Conservation (phyloP, 35 echinoderm and acorn worm species). For the Diadema setosum region DNA sequence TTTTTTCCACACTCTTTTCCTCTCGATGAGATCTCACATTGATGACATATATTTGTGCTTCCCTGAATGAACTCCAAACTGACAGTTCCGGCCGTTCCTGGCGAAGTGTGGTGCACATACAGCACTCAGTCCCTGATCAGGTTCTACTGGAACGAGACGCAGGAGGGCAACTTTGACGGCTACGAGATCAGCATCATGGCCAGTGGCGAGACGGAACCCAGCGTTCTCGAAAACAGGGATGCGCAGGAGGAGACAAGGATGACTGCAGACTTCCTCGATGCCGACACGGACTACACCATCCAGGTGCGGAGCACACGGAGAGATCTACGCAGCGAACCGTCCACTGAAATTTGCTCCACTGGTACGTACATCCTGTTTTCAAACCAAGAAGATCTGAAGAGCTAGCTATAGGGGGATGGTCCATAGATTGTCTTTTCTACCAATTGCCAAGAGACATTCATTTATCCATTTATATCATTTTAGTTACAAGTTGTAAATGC, state of each 20-base stretch:
- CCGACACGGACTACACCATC: background rate
- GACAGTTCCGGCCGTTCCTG: background rate
- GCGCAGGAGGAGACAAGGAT: background rate
- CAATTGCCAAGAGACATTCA: no score
- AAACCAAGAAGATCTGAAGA: no score
- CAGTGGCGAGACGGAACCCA: background rate
- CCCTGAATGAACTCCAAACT: no score
- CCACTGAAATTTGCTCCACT: background rate
- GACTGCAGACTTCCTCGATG: background rate
- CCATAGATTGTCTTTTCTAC: no score
- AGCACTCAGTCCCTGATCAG: background rate
- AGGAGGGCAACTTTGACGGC: background rate
- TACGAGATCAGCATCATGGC: background rate
- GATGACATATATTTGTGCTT: no score
- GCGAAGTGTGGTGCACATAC: background rate
- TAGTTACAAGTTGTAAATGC: no score
- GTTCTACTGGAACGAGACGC: background rate
- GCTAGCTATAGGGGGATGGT: no score
- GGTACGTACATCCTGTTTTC: background rate
- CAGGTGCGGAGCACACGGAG: background rate
- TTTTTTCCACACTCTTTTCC: no score
- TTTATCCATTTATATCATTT: no score
- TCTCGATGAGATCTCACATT: no score
- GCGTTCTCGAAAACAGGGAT: background rate
- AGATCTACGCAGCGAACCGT: background rate